A percentile compares a stretch with the other conserved stretches of the same genome.
Conservation (phyloP, 35 echinoderm and acorn worm species). For the Ptychodera flava region DNA sequence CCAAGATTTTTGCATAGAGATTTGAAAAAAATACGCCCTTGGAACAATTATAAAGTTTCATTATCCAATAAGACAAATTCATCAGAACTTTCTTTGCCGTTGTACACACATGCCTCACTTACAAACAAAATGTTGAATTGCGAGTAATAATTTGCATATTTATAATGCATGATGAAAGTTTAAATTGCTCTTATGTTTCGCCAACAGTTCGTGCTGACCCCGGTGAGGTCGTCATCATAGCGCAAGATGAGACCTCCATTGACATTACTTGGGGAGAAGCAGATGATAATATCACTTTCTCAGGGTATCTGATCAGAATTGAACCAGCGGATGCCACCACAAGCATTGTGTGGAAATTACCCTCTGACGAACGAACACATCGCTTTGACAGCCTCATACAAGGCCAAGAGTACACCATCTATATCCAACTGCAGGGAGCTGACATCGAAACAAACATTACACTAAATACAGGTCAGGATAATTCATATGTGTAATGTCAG, state of each 20-base stretch:
- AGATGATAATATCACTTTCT: background rate
- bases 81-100: no score
- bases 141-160: no score
- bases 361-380: background rate
- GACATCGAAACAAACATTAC: background rate
- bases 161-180: no score
- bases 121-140: no score
- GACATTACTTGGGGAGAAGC: background rate
- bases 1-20: no score
- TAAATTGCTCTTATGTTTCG: no score
- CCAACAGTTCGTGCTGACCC: background rate
- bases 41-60: no score
- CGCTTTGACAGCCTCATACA: background rate
- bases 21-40: no score
- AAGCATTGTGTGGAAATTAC: background rate
- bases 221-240: background rate
- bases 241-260: background rate
- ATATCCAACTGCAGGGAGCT: background rate
- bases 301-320: background rate
- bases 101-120: no score
- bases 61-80: no score
- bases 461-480: background rate
- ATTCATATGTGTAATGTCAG: no score
- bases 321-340: background rate
- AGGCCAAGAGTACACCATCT: background rate